Evolutionary conservation across 2,888 invertebrate genomes (phyloP).

Genomic region (Andrena dorsata): DNA sequence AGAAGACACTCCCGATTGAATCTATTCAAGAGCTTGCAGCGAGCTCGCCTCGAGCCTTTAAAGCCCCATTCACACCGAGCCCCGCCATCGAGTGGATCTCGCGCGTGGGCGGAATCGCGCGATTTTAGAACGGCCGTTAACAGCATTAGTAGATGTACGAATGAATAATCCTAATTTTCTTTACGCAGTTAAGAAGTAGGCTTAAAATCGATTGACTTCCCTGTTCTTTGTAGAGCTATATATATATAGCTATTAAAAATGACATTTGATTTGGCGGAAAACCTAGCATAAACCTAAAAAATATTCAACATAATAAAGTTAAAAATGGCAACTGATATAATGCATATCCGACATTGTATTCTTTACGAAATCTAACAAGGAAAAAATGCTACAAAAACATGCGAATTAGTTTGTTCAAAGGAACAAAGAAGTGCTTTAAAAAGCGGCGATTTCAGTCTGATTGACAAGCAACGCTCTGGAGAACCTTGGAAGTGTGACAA

Average conservation of each 20-base stretch:
- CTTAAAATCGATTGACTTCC: too few relatives aligned
- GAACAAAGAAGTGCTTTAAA: not conserved
- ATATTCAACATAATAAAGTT: too few relatives aligned
- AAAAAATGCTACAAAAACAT: not conserved
- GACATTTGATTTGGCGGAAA: too few relatives aligned
- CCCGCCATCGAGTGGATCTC: too few relatives aligned
- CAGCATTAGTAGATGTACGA: too few relatives aligned
- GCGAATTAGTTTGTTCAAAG: not conserved
- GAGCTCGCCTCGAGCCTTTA: conserved; percentile 51
- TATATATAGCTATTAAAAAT: too few relatives aligned
- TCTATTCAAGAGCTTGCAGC: conserved; percentile 70
- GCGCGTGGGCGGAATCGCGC: not conserved
- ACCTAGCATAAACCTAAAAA: too few relatives aligned
- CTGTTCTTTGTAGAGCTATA: too few relatives aligned
- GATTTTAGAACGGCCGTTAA: not conserved
- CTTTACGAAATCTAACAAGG: conserved; percentile 3
- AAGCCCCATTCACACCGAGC: conserved; percentile 55
- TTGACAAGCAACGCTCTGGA: not conserved
- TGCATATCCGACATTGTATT: not conserved
- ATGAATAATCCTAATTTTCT: too few relatives aligned
- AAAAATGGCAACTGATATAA: not conserved
- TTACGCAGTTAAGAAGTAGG: too few relatives aligned
- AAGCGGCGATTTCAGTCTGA: not conserved
- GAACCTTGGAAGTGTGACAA: not conserved
- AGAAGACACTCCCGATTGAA: conserved; percentile 79